A percentile compares a stretch with the other conserved stretches of the same genome.
phyloP scores from a whole-genome alignment of 2,888 invertebrate species.

The Troides aeacus region DNA sequence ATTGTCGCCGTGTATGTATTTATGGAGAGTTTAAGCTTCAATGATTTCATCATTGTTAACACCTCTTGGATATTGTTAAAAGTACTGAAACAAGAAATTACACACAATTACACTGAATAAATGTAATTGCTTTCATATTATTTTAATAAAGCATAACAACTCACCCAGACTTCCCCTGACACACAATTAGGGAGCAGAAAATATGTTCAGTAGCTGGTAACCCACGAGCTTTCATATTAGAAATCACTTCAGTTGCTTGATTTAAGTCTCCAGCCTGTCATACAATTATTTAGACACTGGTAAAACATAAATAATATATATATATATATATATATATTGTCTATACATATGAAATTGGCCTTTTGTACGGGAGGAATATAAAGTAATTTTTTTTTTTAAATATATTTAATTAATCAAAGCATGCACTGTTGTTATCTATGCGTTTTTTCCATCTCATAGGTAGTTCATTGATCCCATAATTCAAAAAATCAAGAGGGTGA shows the following conservation, averaged over 20 bases:
- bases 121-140: not conserved
- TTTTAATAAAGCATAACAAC: slow-evolving; percentile 27
- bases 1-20: slow-evolving; percentile 76
- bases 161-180: slow-evolving; percentile 79
- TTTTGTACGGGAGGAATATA: no score
- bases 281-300: not conserved
- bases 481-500: no score
- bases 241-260: slow-evolving; percentile 78
- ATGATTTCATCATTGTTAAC: slow-evolving; percentile 79
- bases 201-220: slow-evolving; percentile 78
- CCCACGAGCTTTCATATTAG: slow-evolving; percentile 79
- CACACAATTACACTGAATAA: not conserved
- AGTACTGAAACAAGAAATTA: slow-evolving; percentile 45
- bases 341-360: not conserved
- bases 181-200: slow-evolving; percentile 81
- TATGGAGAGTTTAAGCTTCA: slow-evolving; percentile 67
- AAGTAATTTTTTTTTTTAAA: no score
- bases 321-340: not conserved
- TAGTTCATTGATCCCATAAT: no score
- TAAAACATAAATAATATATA: not conserved
- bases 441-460: no score
- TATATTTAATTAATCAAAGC: no score
- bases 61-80: slow-evolving; percentile 69
- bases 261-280: slow-evolving; percentile 77
- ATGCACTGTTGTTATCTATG: no score